These are phyloP conservation scores for Xanthia icteritia DNA, from an alignment of 2,888 invertebrate genomes.

Conservation along the genomic window DNA sequence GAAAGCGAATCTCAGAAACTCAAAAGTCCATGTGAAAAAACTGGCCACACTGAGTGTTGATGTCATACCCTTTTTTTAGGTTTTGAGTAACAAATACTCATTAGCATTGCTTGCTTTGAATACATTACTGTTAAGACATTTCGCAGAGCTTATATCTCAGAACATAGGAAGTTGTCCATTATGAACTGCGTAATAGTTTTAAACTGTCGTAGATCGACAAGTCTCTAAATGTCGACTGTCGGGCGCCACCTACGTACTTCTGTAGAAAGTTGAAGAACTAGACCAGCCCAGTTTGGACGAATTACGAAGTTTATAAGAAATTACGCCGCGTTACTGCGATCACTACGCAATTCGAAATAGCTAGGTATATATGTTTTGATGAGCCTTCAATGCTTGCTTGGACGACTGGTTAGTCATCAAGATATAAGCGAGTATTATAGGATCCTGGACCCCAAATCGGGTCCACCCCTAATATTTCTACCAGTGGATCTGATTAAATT, in stretches of 20 bases:
- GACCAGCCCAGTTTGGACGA: constrained; percentile 82
- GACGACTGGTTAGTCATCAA: not conserved
- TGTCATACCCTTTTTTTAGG: constrained; percentile 72
- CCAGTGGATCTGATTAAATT: not conserved
- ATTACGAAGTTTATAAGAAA: constrained; percentile 77
- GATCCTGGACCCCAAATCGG: not conserved
- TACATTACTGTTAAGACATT: constrained; percentile 60
- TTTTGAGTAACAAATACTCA: constrained; percentile 64
- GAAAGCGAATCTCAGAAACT: constrained; percentile 84
- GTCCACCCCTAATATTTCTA: not conserved
- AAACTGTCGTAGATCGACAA: constrained; percentile 73
- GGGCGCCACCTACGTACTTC: constrained; percentile 81
- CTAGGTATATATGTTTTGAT: not conserved
- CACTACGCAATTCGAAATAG: constrained; percentile 63
- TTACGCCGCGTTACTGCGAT: constrained; percentile 79
- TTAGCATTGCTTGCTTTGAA: constrained; percentile 65
- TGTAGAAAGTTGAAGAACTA: constrained; percentile 89
- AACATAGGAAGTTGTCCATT: constrained; percentile 64
- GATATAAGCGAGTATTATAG: not conserved
- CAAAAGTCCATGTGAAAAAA: constrained; percentile 72
- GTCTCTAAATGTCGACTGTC: constrained; percentile 77
- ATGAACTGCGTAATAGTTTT: constrained; percentile 64
- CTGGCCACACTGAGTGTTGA: constrained; percentile 69
- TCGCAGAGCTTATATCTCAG: constrained; percentile 56
- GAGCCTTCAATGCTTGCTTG: too few relatives aligned